A percentile compares a stretch with the other conserved stretches of the same genome.
These are phyloP conservation scores for Trichopria drosophilae DNA, from an alignment of 2,888 invertebrate species.

Conservation along the genomic window DNA sequence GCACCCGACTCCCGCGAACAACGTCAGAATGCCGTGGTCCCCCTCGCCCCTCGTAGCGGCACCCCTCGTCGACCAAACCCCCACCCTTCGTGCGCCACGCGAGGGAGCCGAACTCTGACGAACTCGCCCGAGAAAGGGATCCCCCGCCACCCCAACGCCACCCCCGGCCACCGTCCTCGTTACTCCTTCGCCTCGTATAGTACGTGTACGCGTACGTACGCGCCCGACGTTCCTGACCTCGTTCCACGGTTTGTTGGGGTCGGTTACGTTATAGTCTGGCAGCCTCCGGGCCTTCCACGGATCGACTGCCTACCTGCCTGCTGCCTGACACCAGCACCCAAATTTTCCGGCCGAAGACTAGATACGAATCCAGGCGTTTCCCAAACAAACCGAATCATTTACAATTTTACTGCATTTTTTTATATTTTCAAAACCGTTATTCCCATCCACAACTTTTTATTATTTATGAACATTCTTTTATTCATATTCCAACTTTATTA, in stretches of 20 bases:
- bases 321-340: slow-evolving; percentile 28
- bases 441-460: too few species aligned
- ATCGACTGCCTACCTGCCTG: too few species aligned
- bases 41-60: slow-evolving; percentile 22
- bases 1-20: slow-evolving; percentile 24
- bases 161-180: neutral
- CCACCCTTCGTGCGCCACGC: too few species aligned
- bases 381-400: too few species aligned
- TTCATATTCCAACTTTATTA: too few species aligned
- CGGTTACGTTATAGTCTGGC: slow-evolving; percentile 52
- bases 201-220: slow-evolving; percentile 5
- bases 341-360: too few species aligned
- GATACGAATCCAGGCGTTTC: too few species aligned
- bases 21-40: slow-evolving; percentile 6
- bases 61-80: too few species aligned
- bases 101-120: slow-evolving; percentile 39
- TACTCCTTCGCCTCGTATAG: slow-evolving; percentile 26
- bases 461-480: too few species aligned
- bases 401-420: too few species aligned
- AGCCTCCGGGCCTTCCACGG: slow-evolving; percentile 36
- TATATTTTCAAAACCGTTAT: too few species aligned
- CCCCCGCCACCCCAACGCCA: too few species aligned
- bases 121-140: slow-evolving; percentile 40
- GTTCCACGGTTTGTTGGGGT: slow-evolving; percentile 51
- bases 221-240: slow-evolving; percentile 55